phyloP scores from a whole-genome alignment of 1,140 invertebrate genomes.

The Centruroides vittatus region DNA sequence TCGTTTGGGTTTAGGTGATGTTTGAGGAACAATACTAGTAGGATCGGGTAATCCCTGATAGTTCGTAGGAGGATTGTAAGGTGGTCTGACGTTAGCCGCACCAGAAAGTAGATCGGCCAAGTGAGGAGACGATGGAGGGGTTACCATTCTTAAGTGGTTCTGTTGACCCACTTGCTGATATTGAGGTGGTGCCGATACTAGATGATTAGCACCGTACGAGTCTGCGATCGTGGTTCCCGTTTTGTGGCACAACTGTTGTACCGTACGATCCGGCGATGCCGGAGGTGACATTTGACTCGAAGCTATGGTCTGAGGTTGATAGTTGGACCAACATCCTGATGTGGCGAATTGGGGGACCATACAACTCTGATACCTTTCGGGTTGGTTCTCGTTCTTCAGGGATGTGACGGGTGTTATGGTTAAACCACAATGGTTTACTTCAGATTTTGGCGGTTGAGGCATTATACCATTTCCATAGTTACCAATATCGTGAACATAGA shows the following conservation, averaged over 20 bases:
- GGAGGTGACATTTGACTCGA: conserved; percentile 20
- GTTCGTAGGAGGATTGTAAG: not conserved
- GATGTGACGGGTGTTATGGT: too few species aligned
- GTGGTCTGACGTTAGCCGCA: not conserved
- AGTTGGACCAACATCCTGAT: not conserved
- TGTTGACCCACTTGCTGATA: conserved; percentile 1
- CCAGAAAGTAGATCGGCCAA: conserved; percentile 30
- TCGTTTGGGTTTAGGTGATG: conserved; percentile 13
- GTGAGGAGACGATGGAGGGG: conserved; percentile 41
- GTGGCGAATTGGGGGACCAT: not conserved
- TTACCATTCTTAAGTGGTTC: conserved; percentile 32
- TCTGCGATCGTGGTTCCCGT: conserved; percentile 1
- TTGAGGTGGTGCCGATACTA: not conserved
- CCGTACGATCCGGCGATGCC: conserved; percentile 16
- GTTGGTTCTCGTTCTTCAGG: too few species aligned
- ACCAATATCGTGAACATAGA: not conserved
- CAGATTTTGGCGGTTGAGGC: not conserved
- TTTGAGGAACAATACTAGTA: not conserved
- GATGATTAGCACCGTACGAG: not conserved
- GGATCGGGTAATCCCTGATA: not conserved
- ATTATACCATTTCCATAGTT: not conserved
- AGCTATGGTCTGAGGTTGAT: not conserved
- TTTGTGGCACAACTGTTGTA: conserved; percentile 9
- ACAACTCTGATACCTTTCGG: not conserved
- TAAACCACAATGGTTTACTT: too few species aligned